Percentiles rank a stretch among this genome's conserved stretches.
phyloP scores from a whole-genome alignment of 2,113 vertebrate genomes.

The Paratilapia polleni region DNA sequence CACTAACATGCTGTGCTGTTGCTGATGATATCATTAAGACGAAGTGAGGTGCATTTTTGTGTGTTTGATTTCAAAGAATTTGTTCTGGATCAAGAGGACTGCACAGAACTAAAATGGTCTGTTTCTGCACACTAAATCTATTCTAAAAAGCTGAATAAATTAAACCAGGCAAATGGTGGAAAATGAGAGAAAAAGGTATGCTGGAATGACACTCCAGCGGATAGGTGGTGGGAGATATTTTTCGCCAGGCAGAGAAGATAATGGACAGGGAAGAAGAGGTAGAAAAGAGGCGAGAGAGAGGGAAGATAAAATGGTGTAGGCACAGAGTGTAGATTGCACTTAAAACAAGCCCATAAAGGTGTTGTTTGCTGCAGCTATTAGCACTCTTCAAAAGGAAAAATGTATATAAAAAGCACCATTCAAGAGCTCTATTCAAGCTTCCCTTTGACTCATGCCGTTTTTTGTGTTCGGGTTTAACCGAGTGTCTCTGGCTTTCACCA shows the following conservation, averaged over 20 bases:
- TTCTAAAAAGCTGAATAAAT: slow-evolving; percentile 16
- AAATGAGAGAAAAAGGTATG: slow-evolving; percentile 39
- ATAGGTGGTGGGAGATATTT: slow-evolving; percentile 54
- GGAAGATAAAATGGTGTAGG: slow-evolving; percentile 40
- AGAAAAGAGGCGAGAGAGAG: slow-evolving; percentile 28
- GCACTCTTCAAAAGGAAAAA: not conserved
- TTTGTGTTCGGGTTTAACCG: slow-evolving; percentile 29
- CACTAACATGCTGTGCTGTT: not conserved
- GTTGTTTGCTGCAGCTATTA: slow-evolving; percentile 41
- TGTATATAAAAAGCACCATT: slow-evolving; percentile 17
- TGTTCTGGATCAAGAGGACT: not conserved
- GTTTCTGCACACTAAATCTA: not conserved
- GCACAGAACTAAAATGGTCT: not conserved
- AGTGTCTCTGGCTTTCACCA: slow-evolving; percentile 19
- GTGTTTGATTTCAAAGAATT: not conserved
- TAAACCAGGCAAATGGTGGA: slow-evolving; percentile 25
- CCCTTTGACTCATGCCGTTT: slow-evolving; percentile 34
- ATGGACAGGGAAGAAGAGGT: slow-evolving; percentile 51
- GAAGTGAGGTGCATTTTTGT: not conserved
- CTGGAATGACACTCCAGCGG: slow-evolving; percentile 48
- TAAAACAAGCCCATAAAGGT: slow-evolving; percentile 44
- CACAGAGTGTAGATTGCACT: slow-evolving; percentile 42
- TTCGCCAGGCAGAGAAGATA: slow-evolving; percentile 50
- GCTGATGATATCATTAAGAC: not conserved
- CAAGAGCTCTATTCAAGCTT: slow-evolving; percentile 15